Base-by-base conservation (phyloP, 2,113 vertebrate genomes). In the Percina caprodes region DNA sequence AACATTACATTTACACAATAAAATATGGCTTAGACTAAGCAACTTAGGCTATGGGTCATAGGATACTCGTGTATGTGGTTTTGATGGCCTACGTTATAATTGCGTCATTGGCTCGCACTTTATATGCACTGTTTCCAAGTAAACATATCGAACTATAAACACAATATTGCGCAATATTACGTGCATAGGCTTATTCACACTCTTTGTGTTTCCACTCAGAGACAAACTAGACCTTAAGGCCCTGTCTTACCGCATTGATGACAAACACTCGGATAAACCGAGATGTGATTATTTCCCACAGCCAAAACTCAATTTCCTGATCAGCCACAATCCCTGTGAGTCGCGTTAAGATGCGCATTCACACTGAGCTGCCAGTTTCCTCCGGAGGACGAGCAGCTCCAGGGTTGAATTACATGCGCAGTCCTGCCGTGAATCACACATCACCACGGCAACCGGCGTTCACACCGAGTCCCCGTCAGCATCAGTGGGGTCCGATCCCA, bases 361-460 rank as follows among this genome's bases (percentile, higher is more conserved):
- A 51, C 69, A 3, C 71, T 13, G 26, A 67, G 66, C 74, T 77
- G 83, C 76, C 87, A 58, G 81, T 75, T 88, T 84, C 65, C 72
- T 74, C 84, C 68, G 79, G 79, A 87, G 78, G 42, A 80, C 67
- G 78, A 89, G 86, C 82, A 46, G 79, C 88, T 83, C 21, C 80
- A 10, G 62, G 56, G 14, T 78, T 73, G 63, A 62, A 77, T 80
- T 58, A 84, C 90, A 80, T 92, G 91, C 93, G 93, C 91, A 92
- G 90, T 90, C 68, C 86, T 86, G 86, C 80, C 65, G 83, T 74
- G 88, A 86, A 87, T 74, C 90, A 80, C 83, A 49, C 90, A 86
- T 95, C 94, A 88, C 93, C 94, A 94, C 81, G 93, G 92, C 87
- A 94, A 94, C 93, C 89, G 85, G 86, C 81, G 83, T 67, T 77